Evolutionary conservation across 2,113 vertebrate species (phyloP).

Genomic region (Suricata suricatta): DNA sequence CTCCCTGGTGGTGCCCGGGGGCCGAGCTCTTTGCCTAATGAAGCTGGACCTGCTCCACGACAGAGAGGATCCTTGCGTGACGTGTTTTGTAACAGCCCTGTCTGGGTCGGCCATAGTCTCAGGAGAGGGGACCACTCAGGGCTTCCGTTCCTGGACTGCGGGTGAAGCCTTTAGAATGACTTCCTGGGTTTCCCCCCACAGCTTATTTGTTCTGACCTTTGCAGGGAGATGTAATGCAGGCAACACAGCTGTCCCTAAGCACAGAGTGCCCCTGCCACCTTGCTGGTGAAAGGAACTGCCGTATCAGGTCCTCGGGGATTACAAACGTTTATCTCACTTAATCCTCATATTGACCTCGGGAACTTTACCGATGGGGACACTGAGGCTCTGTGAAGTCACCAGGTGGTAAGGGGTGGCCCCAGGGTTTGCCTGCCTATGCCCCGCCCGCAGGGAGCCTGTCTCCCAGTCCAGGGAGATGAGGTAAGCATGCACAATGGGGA

Average conservation of each 20-base stretch:
- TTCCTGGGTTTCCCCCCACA: not conserved
- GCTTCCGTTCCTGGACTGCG: not conserved
- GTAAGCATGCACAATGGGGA: not conserved
- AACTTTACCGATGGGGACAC: not conserved
- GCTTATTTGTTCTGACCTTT: not conserved
- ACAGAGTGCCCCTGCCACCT: fast-evolving
- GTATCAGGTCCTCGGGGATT: fast-evolving
- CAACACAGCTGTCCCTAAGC: not conserved
- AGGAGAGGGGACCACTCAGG: not conserved
- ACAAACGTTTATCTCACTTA: not conserved
- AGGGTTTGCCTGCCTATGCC: not conserved
- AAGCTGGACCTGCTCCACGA: not conserved
- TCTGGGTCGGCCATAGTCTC: not conserved
- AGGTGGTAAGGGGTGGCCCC: not conserved
- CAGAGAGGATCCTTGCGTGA: not conserved
- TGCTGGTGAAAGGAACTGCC: not conserved
- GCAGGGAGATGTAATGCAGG: not conserved
- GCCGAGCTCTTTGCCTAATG: not conserved
- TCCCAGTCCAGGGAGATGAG: not conserved
- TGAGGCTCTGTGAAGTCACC: not conserved
- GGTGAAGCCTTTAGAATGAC: not conserved
- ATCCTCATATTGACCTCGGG: not conserved
- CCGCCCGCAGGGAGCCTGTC: too few relatives aligned
- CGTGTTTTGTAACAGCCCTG: not conserved
- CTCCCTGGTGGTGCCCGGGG: not conserved